A percentile compares a stretch with the other conserved stretches of the same genome.
These are phyloP conservation scores for Acomys russatus DNA, from an alignment of 2,797 vertebrate species.

Conservation along the genomic window DNA sequence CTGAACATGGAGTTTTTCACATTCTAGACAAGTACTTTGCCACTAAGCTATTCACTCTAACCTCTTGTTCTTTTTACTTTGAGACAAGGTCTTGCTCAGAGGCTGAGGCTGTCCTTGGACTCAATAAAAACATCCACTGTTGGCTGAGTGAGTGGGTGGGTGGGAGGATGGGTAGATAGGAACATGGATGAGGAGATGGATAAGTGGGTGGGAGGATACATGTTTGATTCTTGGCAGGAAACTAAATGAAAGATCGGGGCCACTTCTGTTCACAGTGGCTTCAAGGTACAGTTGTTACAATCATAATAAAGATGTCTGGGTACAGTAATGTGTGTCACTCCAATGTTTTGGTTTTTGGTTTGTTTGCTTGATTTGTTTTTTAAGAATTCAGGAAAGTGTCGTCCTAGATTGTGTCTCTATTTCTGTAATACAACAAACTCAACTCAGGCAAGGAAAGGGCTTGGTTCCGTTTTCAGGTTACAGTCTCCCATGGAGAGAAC, in stretches of 20 bases:
- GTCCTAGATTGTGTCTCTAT: neutral
- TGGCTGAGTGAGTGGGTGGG: neutral
- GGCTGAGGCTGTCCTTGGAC: neutral
- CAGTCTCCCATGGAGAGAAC: neutral
- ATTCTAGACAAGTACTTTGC: neutral
- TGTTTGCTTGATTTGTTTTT: neutral
- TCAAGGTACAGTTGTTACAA: neutral
- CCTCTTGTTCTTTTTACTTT: neutral
- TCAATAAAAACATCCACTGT: neutral
- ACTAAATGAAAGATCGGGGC: neutral
- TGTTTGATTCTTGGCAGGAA: neutral
- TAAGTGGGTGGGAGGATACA: no score
- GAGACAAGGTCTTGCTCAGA: neutral
- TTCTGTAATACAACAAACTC: neutral
- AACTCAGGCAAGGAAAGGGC: neutral
- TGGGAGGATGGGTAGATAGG: neutral
- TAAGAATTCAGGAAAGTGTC: constrained; percentile 24
- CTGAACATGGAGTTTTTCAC: neutral
- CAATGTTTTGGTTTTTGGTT: neutral
- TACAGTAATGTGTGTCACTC: neutral
- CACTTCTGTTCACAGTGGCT: neutral
- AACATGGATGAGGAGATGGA: no score
- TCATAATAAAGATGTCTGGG: neutral
- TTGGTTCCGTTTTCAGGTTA: neutral
- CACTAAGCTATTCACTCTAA: neutral